phyloP scores from a whole-genome alignment of 2,888 invertebrate genomes.

The Cryptosula pallasiana region DNA sequence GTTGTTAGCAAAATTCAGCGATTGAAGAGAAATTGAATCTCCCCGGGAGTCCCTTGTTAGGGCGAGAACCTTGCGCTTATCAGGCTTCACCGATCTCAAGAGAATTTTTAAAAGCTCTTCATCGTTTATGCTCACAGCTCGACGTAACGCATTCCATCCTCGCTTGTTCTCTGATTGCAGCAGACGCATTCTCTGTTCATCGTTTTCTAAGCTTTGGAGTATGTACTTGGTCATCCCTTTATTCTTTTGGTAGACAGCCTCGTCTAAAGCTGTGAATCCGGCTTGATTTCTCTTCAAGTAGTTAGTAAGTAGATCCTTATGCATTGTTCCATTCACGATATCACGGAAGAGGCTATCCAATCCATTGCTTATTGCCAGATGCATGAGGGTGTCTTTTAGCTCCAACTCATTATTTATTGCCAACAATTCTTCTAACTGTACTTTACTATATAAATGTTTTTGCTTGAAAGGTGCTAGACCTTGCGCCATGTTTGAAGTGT shows the following conservation, averaged over 20 bases:
- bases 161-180: background rate
- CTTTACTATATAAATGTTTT: too few relatives aligned
- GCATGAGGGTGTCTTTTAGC: too few relatives aligned
- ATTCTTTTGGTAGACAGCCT: background rate
- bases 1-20: background rate
- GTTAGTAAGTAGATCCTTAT: background rate
- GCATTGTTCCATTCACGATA: too few relatives aligned
- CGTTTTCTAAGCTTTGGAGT: background rate
- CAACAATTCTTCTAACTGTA: too few relatives aligned
- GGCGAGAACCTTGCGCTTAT: background rate
- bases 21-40: background rate
- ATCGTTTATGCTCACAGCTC: background rate
- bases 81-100: background rate
- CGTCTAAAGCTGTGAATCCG: background rate
- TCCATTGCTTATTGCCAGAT: too few relatives aligned
- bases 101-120: background rate
- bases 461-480: too few relatives aligned
- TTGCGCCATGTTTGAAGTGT: too few relatives aligned
- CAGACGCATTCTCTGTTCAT: background rate
- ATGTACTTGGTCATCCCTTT: background rate
- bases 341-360: too few relatives aligned
- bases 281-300: background rate
- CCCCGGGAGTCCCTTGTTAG: background rate
- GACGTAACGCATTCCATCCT: background rate
- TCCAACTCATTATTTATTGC: too few relatives aligned